Evolutionary conservation across 1,140 invertebrate genomes (phyloP).

Genomic region (Calephelis nemesis): DNA sequence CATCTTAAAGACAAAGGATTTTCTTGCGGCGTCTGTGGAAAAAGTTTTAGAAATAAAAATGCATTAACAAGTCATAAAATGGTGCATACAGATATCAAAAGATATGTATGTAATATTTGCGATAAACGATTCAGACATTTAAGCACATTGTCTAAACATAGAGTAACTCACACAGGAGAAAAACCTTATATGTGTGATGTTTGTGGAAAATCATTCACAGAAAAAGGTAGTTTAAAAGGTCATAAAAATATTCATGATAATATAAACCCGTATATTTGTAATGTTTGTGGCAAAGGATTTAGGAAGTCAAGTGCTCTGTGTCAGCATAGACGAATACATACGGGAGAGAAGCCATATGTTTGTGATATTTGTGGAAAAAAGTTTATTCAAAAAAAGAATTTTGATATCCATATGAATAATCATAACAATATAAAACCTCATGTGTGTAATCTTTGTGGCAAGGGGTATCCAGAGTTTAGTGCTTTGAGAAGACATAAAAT

Average conservation of each 20-base stretch:
- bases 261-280: not conserved
- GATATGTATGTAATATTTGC: too few species aligned
- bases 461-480: not conserved
- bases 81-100: too few species aligned
- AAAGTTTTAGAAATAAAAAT: too few species aligned
- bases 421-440: not conserved
- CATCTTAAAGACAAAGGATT: too few species aligned
- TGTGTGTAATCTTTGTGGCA: conserved; percentile 1
- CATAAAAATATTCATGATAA: conserved; percentile 4
- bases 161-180: conserved; percentile 23
- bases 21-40: too few species aligned
- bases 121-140: too few species aligned
- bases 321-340: conserved; percentile 6
- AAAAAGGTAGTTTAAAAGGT: conserved; percentile 5
- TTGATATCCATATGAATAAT: conserved; percentile 8
- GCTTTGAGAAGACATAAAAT: conserved; percentile 9
- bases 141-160: too few species aligned
- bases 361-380: conserved; percentile 8
- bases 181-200: conserved; percentile 22
- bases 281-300: not conserved
- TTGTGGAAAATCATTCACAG: conserved; percentile 19
- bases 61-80: too few species aligned
- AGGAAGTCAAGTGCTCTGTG: not conserved
- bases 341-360: conserved; percentile 7
- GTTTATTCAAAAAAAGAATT: conserved; percentile 7